Conservation (phyloP, 2,797 vertebrate genomes). For the Clamator glandarius region DNA sequence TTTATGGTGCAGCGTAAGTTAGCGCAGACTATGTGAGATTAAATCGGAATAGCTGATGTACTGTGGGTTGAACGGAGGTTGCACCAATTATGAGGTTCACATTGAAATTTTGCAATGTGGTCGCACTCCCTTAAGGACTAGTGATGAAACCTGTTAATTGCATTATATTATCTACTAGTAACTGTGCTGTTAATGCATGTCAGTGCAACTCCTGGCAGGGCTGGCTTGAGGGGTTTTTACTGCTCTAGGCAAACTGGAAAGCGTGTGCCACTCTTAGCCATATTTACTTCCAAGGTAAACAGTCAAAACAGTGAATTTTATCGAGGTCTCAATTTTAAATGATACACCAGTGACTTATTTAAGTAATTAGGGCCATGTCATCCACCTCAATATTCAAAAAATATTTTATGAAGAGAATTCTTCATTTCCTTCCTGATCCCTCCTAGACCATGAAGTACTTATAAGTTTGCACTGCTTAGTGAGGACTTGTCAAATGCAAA, state of each 20-base stretch:
- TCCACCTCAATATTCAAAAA: neutral
- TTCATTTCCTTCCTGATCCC: neutral
- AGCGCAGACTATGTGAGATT: neutral
- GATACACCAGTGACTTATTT: constrained; percentile 7
- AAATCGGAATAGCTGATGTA: neutral
- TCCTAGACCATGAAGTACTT: neutral
- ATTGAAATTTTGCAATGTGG: neutral
- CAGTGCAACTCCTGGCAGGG: constrained; percentile 56
- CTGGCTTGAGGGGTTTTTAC: constrained; percentile 61
- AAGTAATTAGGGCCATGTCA: constrained; percentile 22
- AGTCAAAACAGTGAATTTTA: constrained; percentile 34
- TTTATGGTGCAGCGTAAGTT: neutral
- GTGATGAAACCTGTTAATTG: constrained; percentile 60
- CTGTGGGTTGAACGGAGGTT: neutral
- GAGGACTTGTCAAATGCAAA: neutral
- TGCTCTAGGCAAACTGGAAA: constrained; percentile 62
- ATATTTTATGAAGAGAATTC: neutral
- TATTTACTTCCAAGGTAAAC: constrained; percentile 45
- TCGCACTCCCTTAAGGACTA: constrained; percentile 29
- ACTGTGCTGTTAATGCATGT: constrained; percentile 57
- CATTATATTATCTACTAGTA: constrained; percentile 50
- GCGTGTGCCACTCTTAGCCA: constrained; percentile 18
- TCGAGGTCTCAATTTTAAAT: constrained; percentile 40
- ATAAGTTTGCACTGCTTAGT: neutral
- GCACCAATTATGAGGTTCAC: neutral